These are phyloP conservation scores for Metopolophium dirhodum DNA, from an alignment of 1,140 invertebrate species.

Conservation along the genomic window DNA sequence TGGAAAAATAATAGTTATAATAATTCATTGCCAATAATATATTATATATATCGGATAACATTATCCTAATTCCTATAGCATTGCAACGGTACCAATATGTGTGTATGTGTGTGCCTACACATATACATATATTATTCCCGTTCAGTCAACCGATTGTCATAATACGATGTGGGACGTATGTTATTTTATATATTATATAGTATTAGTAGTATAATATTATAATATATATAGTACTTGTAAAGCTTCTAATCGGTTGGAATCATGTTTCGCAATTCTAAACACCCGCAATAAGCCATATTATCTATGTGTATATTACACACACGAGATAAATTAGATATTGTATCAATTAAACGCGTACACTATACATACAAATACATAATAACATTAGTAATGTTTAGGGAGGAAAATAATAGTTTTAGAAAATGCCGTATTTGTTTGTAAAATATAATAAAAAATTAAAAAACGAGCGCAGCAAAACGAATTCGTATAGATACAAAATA, in stretches of 20 bases:
- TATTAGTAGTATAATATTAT: neutral
- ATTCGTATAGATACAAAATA: neutral
- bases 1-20: neutral
- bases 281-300: conserved; percentile 9
- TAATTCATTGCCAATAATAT: neutral
- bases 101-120: neutral
- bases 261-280: conserved; percentile 41
- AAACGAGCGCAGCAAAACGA: neutral
- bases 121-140: neutral
- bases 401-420: neutral
- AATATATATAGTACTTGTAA: conserved; percentile 24
- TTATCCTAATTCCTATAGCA: conserved; percentile 4
- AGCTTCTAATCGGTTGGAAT: conserved; percentile 51
- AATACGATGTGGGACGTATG: conserved; percentile 16
- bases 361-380: neutral
- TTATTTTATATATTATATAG: neutral
- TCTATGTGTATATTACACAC: neutral
- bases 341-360: neutral
- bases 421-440: neutral
- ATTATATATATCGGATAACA: conserved; percentile 17
- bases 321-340: neutral
- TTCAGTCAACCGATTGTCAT: conserved; percentile 37
- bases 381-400: neutral
- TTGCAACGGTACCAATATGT: neutral
- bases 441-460: neutral